These are phyloP conservation scores for Lordiphosa stackelbergi DNA, from an alignment of 1,140 invertebrate genomes.

Conservation along the genomic window DNA sequence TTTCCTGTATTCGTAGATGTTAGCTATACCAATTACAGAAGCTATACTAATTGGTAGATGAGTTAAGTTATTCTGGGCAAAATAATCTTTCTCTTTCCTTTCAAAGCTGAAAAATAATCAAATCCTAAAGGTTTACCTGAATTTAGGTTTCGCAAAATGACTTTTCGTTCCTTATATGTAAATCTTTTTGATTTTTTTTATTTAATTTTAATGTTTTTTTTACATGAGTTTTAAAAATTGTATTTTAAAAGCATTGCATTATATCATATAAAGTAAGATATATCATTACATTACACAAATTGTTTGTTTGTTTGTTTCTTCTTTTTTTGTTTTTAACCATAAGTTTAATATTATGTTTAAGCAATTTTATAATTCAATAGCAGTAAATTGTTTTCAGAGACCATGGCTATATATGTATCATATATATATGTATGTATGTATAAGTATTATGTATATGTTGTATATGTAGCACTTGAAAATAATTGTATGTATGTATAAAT, in stretches of 20 bases:
- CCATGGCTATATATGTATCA: constrained; percentile 71
- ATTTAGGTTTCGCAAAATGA: background rate
- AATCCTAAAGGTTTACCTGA: no score
- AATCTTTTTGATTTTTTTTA: constrained; percentile 45
- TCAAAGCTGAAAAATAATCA: no score
- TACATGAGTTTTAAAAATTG: constrained; percentile 73
- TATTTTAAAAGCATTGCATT: constrained; percentile 74
- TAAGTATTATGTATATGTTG: constrained; percentile 47
- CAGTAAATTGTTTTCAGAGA: constrained; percentile 72
- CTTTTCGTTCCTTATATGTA: background rate
- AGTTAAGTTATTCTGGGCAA: no score
- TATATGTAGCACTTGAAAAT: constrained; percentile 34
- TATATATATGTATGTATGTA: constrained; percentile 55
- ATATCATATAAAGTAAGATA: constrained; percentile 70
- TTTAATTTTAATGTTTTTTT: constrained; percentile 68
- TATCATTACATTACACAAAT: constrained; percentile 71
- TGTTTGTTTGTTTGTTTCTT: constrained; percentile 48
- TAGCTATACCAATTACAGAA: no score
- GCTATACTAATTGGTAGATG: no score
- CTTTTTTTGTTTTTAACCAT: constrained; percentile 55
- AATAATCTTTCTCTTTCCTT: no score
- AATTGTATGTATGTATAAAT: constrained; percentile 45
- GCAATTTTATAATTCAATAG: constrained; percentile 74
- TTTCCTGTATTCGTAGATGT: no score
- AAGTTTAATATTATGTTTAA: constrained; percentile 72